Evolutionary conservation across 2,888 invertebrate genomes (phyloP), one percentile per base, ranked within the genome.

Genomic region (Drosophila kuntzei): DNA sequence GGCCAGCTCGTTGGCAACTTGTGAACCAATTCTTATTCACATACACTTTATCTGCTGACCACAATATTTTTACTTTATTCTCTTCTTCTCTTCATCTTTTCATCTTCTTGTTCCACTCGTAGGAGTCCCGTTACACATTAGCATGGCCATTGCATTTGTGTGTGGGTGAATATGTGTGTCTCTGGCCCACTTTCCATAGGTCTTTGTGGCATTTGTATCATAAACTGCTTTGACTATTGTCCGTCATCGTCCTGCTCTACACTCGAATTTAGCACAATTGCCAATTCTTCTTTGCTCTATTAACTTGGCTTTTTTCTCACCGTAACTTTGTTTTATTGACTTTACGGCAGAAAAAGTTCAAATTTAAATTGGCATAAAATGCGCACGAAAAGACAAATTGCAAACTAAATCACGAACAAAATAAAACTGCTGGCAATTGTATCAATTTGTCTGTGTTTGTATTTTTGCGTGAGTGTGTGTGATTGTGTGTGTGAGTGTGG

Each of bases 301-400:
- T 44, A 64, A 64, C 46, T 67, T 60, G 14, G 9, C 32, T 54
- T 36, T 62, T 46, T 53, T 18, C 18, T 6, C 11, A n/a, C n/a
- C n/a, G 46, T 34, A 79, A 80, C 65, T 71, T 73, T 73, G 51
- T 80, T 80, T 85, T 79, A 80, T 87, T 78, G 85, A 76, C 71
- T 73, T 69, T 79, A 76, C 39, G 58, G 67, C 51, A 49, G 55
- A 44, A 66, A 65, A 79, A 68, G 43, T 66, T 54, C 50, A 70
- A 78, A 70, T 72, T 71, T 64, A 71, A 80, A 80, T 78, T 71
- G 79, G 72, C 69, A 54, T 71, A 67, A 77, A 83, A 79, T 70
- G 62, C 53, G 66, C 71, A 78, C 73, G 60, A 73, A 75, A 73
- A 79, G 88, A 85, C 73, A 88, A 88, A 88, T 87, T 72, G 74